These are phyloP conservation scores for Telenomus remus DNA, from an alignment of 1,140 invertebrate genomes.

Conservation along the genomic window DNA sequence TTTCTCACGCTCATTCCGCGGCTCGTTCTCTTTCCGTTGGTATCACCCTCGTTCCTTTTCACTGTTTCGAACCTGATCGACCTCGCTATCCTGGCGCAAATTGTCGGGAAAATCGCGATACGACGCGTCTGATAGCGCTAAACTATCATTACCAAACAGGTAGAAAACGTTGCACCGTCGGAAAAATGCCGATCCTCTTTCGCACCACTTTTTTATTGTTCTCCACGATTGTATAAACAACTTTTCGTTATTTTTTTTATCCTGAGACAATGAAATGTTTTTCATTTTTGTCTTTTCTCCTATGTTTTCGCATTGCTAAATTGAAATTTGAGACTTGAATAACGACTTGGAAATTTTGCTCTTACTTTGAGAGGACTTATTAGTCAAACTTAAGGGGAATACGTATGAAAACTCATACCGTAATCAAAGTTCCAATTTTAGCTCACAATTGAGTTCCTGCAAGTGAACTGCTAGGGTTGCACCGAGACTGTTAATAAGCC, in stretches of 20 bases:
- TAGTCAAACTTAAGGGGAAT: constrained; percentile 7
- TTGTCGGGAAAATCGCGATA: constrained; percentile 56
- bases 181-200: background rate
- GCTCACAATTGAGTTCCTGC: constrained; percentile 15
- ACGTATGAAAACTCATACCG: background rate
- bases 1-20: constrained; percentile 47
- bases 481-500: constrained; percentile 17
- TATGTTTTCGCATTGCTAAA: too few species aligned
- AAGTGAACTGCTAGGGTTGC: constrained; percentile 7
- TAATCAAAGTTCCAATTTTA: constrained; percentile 18
- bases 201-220: background rate
- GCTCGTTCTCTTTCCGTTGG: constrained; percentile 30
- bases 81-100: constrained; percentile 58
- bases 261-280: too few species aligned
- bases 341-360: too few species aligned
- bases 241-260: too few species aligned
- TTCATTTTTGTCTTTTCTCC: too few species aligned
- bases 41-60: constrained; percentile 32
- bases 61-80: constrained; percentile 26
- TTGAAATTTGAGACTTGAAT: too few species aligned
- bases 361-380: too few species aligned
- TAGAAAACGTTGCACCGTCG: too few species aligned
- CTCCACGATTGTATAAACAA: too few species aligned
- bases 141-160: too few species aligned
- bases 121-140: constrained; percentile 21